Conservation (phyloP, 2,113 vertebrate genomes). For the Phocoena phocoena region DNA sequence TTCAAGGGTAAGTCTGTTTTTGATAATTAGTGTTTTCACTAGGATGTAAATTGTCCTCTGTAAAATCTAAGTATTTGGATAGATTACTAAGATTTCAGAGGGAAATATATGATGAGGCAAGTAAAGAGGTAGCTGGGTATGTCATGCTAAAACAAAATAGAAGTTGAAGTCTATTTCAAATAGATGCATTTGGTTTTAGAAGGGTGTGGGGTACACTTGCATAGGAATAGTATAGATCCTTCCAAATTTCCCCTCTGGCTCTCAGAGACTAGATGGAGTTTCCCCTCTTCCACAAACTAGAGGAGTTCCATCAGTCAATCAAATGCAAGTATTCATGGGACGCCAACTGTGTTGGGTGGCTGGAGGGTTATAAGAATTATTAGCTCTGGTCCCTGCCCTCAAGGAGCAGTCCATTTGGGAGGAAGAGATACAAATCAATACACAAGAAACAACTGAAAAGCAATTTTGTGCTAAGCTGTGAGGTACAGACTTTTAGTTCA, state of each 20-base stretch:
- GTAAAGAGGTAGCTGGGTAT: background rate
- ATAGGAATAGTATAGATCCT: constrained; percentile 4
- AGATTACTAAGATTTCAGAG: constrained; percentile 20
- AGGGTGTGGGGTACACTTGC: background rate
- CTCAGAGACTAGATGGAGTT: constrained; percentile 6
- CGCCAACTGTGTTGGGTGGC: background rate
- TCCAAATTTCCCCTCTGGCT: constrained; percentile 22
- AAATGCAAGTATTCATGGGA: constrained; percentile 38
- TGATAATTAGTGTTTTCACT: constrained; percentile 49
- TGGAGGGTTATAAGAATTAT: background rate
- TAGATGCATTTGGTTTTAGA: constrained; percentile 15
- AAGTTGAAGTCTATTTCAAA: constrained; percentile 33
- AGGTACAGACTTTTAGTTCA: background rate
- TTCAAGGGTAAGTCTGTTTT: constrained; percentile 42
- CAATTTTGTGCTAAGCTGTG: constrained; percentile 45
- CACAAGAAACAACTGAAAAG: constrained; percentile 35
- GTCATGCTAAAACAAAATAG: constrained; percentile 32
- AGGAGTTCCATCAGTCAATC: constrained; percentile 24
- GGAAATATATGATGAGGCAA: background rate
- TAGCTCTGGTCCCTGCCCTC: constrained; percentile 31
- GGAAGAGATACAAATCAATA: constrained; percentile 6
- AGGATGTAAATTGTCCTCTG: background rate
- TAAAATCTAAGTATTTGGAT: constrained; percentile 35
- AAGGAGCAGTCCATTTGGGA: constrained; percentile 1
- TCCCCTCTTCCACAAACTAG: background rate